Base-by-base conservation (phyloP, 2,888 invertebrate genomes). In the Nomada ruficornis region DNA sequence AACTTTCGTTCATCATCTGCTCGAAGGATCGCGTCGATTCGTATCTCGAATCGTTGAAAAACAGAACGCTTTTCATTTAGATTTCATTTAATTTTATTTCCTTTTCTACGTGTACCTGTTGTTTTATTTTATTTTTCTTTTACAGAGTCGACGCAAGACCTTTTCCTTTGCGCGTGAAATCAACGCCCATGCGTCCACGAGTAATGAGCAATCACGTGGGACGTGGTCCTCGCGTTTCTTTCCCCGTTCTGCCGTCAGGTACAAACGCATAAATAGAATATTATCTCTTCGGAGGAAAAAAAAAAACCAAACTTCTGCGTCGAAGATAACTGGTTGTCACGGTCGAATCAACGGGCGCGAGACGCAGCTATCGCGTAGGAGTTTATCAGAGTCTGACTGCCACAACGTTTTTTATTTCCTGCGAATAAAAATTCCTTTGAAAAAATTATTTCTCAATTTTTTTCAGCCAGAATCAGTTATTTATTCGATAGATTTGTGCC, bases 181-280 rank as follows among this genome's bases (percentile, higher is more conserved):
- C 68, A 15, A 87, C 87, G 86, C 84, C 89, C 86, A 87, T 84
- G 68, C 81, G 68, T 64, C 52, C 63, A 50, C 64, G 36, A 5
- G 75, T 62, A 55, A n/a, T 65, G 62, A 70, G 50, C 23, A 69
- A 88, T 82, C 82, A 84, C 82, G 88, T 87, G 84, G 82, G 86
- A 88, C 75, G 79, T 20, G 18, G 29, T 54, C 67, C 50, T 83
- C 13, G 71, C 50, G 15, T 36, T 77, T 71, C 60, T 67, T 44
- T 26, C 64, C 42, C 52, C 68, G 63, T 72, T 60, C 67, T 36
- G 57, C 60, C 47, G 67, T 26, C 68, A 63, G 63, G 62, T 64
- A 77, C 52, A 47, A 64, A 18, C 55, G 54, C 42, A 65, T 74
- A 76, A 74, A 74, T 86, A 73, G 84, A 77, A 75, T 79, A 83